Percentiles rank a stretch among this genome's conserved stretches.
Conservation (phyloP, 2,797 vertebrate genomes). For the Otolemur crassicaudatus region DNA sequence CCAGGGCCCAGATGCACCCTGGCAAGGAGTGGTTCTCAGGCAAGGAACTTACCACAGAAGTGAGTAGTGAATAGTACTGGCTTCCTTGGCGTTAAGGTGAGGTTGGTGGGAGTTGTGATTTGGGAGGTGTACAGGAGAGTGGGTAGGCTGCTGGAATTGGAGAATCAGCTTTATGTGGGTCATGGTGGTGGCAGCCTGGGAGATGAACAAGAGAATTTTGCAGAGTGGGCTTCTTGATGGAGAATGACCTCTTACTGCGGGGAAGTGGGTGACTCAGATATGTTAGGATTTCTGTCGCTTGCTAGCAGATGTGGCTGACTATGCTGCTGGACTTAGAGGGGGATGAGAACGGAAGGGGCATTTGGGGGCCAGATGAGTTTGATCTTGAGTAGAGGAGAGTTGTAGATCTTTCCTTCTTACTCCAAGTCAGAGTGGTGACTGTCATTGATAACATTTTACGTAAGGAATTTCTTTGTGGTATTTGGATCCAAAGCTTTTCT, state of each 20-base stretch:
- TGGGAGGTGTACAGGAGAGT: neutral
- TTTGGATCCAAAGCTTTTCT: constrained; percentile 48
- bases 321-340: neutral
- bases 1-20: neutral
- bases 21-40: neutral
- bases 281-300: constrained; percentile 40
- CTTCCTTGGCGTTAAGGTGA: neutral
- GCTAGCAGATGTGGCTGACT: neutral
- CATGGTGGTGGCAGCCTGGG: constrained; percentile 27
- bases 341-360: neutral
- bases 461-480: constrained; percentile 36
- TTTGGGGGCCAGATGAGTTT: neutral
- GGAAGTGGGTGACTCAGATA: constrained; percentile 75
- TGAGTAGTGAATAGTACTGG: neutral
- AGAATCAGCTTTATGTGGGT: constrained; percentile 48
- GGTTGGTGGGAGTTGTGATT: neutral
- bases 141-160: constrained; percentile 18
- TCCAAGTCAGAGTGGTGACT: neutral
- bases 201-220: constrained; percentile 16
- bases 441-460: constrained; percentile 35
- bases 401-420: neutral
- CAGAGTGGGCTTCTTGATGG: constrained; percentile 59
- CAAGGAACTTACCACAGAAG: neutral
- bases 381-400: neutral
- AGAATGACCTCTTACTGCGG: constrained; percentile 72